phyloP scores from a whole-genome alignment of 2,113 vertebrate genomes.

The Anseranas semipalmata region DNA sequence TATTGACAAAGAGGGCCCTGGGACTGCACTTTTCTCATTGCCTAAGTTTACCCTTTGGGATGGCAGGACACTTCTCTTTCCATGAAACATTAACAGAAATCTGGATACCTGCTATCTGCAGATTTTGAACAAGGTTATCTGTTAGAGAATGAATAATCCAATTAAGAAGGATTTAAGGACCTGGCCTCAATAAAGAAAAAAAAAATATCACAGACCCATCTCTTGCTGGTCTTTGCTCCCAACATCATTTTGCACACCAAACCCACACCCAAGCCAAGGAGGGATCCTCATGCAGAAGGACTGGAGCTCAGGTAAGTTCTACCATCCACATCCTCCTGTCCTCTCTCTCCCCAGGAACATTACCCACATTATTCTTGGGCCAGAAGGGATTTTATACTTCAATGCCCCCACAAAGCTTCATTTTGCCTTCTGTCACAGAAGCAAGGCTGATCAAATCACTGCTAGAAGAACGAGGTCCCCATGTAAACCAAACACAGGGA shows the following conservation, averaged over 20 bases:
- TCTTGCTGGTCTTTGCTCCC: background rate
- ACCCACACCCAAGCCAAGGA: rapidly evolving
- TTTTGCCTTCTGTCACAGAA: background rate
- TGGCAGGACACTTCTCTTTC: slow-evolving; percentile 54
- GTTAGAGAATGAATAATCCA: background rate
- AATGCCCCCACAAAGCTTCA: background rate
- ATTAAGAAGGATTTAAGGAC: background rate
- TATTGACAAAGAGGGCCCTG: rapidly evolving
- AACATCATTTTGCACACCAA: background rate
- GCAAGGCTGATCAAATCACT: background rate
- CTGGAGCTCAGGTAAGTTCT: background rate
- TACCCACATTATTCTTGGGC: background rate
- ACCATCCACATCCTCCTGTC: background rate
- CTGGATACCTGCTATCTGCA: background rate
- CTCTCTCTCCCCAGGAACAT: background rate
- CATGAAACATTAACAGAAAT: background rate
- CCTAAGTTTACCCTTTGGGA: background rate
- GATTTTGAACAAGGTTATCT: background rate
- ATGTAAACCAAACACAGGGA: background rate
- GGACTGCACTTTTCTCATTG: background rate
- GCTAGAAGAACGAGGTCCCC: background rate
- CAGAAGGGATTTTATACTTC: background rate
- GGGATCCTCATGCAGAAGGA: background rate
- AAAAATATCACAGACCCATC: background rate
- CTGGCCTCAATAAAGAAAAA: background rate